phyloP scores from a whole-genome alignment of 1,140 invertebrate genomes.

The Orussus abietinus region DNA sequence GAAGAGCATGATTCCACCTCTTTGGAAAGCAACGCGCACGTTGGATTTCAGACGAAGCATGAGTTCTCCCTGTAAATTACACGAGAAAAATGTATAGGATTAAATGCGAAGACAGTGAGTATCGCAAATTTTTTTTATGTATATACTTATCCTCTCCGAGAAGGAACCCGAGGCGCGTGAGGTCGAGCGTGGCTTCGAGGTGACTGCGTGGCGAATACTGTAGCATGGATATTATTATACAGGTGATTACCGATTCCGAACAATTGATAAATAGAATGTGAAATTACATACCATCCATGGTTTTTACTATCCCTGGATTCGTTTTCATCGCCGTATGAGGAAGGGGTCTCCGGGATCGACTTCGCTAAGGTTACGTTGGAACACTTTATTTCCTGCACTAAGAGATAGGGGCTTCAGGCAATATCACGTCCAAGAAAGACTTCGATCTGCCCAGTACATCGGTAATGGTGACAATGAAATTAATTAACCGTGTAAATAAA shows the following conservation, averaged over 20 bases:
- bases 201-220: constrained; percentile 6
- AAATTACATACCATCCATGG: constrained; percentile 8
- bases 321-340: not conserved
- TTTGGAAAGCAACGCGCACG: too few species aligned
- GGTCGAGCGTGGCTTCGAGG: not conserved
- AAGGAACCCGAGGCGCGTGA: constrained; percentile 7
- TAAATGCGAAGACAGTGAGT: constrained; percentile 7
- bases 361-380: constrained; percentile 2
- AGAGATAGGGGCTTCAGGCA: too few species aligned
- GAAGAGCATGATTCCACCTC: too few species aligned
- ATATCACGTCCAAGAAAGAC: too few species aligned
- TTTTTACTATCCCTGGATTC: not conserved
- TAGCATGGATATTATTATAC: constrained; percentile 11
- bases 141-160: constrained; percentile 9
- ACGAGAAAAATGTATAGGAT: constrained; percentile 1
- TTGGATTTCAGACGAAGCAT: constrained; percentile 10
- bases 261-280: constrained; percentile 15
- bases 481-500: too few species aligned
- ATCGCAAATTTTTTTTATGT: constrained; percentile 11
- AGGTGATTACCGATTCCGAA: constrained; percentile 12
- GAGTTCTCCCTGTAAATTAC: constrained; percentile 3
- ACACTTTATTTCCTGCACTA: too few species aligned
- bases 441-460: too few species aligned
- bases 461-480: too few species aligned
- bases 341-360: not conserved